phyloP scores from a whole-genome alignment of 2,113 vertebrate genomes.

The Formicarius rufipectus region DNA sequence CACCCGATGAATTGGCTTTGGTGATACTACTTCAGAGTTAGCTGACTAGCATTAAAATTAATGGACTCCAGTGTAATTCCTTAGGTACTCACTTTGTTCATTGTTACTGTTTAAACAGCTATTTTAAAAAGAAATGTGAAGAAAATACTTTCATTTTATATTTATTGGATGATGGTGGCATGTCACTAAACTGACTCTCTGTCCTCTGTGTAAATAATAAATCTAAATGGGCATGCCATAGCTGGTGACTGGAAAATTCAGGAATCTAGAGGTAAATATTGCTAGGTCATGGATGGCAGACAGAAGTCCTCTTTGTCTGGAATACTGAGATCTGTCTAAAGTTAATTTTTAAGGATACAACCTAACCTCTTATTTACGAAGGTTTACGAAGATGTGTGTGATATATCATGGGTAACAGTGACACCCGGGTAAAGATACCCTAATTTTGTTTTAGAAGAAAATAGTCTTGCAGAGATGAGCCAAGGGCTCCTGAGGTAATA shows the following conservation, averaged over 20 bases:
- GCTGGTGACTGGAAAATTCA: background rate
- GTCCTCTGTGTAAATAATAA: background rate
- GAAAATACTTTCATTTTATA: conserved; percentile 23
- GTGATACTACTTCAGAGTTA: conserved; percentile 50
- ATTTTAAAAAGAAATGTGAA: conserved; percentile 36
- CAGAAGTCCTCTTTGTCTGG: background rate
- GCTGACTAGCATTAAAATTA: conserved; percentile 32
- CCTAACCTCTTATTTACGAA: background rate
- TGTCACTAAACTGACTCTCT: background rate
- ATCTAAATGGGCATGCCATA: background rate
- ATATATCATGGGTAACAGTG: background rate
- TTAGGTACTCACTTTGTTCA: background rate
- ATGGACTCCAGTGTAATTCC: background rate
- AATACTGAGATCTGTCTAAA: background rate
- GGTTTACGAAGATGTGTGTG: background rate
- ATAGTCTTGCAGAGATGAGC: background rate
- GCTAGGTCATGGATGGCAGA: background rate
- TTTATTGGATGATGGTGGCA: background rate
- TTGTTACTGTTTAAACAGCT: conserved; percentile 4
- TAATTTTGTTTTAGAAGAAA: background rate
- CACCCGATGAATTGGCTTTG: background rate
- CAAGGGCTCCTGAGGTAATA: background rate
- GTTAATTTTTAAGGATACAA: background rate
- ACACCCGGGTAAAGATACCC: background rate
- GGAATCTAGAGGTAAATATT: background rate